Conservation (phyloP, 1,140 invertebrate genomes). For the Papilio xuthus region DNA sequence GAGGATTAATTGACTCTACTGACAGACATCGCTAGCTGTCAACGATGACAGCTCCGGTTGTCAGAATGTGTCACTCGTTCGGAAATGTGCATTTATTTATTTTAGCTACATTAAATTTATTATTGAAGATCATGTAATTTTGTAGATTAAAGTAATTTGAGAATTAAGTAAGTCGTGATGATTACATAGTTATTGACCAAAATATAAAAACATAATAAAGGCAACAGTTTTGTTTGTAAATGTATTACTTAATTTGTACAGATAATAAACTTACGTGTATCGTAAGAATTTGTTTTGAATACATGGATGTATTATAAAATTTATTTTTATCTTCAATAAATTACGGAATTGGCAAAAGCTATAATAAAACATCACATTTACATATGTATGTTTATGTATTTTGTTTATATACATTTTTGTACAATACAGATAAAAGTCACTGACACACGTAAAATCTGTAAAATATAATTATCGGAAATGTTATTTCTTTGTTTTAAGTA, state of each 20-base stretch:
- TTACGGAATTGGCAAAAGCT: neutral
- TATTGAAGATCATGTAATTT: neutral
- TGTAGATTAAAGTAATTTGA: neutral
- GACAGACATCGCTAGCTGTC: neutral
- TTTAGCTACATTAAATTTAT: neutral
- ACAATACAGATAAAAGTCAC: no score
- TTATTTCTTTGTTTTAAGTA: no score
- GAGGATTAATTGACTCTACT: slow-evolving; percentile 11
- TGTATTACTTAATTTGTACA: no score
- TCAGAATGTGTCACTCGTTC: slow-evolving; percentile 33
- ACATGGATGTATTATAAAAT: no score
- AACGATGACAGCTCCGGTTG: slow-evolving; percentile 16
- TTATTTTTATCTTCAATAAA: neutral
- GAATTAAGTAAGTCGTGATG: neutral
- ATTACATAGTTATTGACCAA: neutral
- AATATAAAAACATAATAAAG: neutral
- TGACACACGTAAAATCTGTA: no score
- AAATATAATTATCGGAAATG: no score
- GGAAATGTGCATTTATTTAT: slow-evolving; percentile 21
- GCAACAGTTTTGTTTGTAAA: neutral
- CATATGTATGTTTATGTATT: neutral
- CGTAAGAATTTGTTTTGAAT: neutral
- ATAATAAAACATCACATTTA: neutral
- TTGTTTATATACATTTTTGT: neutral
- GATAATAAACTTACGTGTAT: neutral